A percentile compares a stretch with the other conserved stretches of the same genome.
These are phyloP conservation scores for Oeneis ivallda DNA, from an alignment of 2,888 invertebrate genomes.

Conservation along the genomic window DNA sequence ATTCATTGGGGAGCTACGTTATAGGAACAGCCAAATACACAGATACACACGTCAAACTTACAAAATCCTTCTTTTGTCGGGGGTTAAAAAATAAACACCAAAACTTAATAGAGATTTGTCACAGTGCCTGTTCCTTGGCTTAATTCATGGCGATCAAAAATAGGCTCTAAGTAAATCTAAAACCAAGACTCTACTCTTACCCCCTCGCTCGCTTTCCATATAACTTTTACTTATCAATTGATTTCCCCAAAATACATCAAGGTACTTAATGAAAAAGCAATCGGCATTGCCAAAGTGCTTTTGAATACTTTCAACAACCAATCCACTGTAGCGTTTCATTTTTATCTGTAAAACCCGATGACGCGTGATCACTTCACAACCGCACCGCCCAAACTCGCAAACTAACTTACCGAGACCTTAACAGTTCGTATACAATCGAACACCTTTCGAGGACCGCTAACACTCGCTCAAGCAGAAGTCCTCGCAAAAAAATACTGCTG, in stretches of 20 bases:
- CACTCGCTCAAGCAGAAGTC: constrained; percentile 58
- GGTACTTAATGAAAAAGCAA: background rate
- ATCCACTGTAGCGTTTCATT: constrained; percentile 19
- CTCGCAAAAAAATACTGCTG: constrained; percentile 37
- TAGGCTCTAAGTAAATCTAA: too few species aligned
- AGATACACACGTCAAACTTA: too few species aligned
- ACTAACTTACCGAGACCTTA: constrained; percentile 40
- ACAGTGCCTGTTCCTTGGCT: too few species aligned
- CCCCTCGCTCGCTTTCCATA: too few species aligned
- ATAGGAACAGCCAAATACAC: too few species aligned
- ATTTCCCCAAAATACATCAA: background rate
- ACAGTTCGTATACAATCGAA: constrained; percentile 67
- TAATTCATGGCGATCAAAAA: too few species aligned
- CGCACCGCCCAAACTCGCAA: constrained; percentile 39
- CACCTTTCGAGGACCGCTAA: constrained; percentile 67
- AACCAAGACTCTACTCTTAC: too few species aligned
- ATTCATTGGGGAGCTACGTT: too few species aligned
- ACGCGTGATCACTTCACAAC: constrained; percentile 62
- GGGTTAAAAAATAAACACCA: too few species aligned
- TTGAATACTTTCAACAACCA: constrained; percentile 3
- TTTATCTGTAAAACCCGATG: constrained; percentile 50
- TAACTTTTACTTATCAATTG: background rate
- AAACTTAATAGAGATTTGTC: too few species aligned
- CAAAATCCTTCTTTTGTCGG: too few species aligned
- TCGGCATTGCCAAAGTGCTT: constrained; percentile 3